Evolutionary conservation across 2,113 vertebrate species (phyloP).

Genomic region (Tetrao urogallus): DNA sequence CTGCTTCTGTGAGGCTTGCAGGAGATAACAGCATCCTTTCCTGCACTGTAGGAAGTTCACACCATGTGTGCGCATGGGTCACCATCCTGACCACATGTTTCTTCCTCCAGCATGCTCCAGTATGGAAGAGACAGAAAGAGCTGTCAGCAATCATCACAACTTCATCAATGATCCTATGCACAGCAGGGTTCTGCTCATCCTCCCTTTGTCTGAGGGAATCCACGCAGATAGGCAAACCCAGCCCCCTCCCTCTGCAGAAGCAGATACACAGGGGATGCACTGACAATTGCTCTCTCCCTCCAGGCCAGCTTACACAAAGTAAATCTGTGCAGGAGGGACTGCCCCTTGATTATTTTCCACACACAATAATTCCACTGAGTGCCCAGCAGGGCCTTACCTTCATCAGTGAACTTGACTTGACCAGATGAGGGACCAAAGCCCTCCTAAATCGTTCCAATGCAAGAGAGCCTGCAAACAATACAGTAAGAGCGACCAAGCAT

Average conservation of each 20-base stretch:
- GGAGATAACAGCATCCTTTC: neutral
- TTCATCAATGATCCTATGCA: neutral
- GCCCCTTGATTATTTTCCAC: neutral
- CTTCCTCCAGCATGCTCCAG: neutral
- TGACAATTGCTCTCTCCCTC: neutral
- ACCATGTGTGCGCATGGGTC: fast-evolving
- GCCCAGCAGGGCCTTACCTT: neutral
- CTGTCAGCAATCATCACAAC: neutral
- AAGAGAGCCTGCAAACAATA: neutral
- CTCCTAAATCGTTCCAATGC: neutral
- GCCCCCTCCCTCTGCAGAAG: neutral
- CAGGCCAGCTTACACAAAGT: neutral
- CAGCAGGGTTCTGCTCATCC: fast-evolving
- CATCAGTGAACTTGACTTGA: neutral
- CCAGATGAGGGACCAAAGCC: slow-evolving; percentile 29
- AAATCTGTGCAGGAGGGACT: neutral
- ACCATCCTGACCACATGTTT: fast-evolving
- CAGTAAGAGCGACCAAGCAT: neutral
- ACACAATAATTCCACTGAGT: neutral
- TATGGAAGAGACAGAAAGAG: neutral
- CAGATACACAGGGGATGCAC: fast-evolving
- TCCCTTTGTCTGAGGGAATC: neutral
- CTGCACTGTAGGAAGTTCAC: neutral
- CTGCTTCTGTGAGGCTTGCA: neutral
- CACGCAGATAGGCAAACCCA: neutral